A percentile compares a stretch with the other conserved stretches of the same genome.
These are phyloP conservation scores for Rotaria socialis DNA, from an alignment of 2,888 invertebrate species.

Conservation along the genomic window DNA sequence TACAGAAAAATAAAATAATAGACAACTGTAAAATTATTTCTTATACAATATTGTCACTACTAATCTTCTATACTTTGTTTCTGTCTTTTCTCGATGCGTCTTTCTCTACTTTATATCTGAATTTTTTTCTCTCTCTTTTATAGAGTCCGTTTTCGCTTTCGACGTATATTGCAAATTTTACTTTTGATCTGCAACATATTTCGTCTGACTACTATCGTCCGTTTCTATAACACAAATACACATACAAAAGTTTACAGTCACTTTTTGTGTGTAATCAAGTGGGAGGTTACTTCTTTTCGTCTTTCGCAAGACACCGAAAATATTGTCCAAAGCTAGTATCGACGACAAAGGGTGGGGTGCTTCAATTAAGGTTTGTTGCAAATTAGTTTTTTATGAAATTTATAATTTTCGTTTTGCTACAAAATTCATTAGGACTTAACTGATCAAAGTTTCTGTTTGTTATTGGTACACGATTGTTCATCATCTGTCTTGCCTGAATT, in stretches of 20 bases:
- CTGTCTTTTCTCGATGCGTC: not conserved
- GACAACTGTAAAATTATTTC: not conserved
- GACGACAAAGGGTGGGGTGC: constrained; percentile 7
- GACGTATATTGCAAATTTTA: too few species aligned
- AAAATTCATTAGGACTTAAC: not conserved
- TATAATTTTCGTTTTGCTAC: not conserved
- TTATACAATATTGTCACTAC: not conserved
- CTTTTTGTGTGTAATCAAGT: not conserved
- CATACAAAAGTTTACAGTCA: not conserved
- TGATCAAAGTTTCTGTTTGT: not conserved
- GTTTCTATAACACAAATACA: not conserved
- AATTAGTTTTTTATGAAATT: not conserved
- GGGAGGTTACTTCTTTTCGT: not conserved
- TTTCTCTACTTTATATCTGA: not conserved
- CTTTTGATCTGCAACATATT: too few species aligned
- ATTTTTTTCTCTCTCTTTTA: not conserved
- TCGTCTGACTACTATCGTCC: not conserved
- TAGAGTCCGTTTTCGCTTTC: not conserved
- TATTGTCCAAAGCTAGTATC: not conserved
- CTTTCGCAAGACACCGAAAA: not conserved
- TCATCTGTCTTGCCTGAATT: not conserved
- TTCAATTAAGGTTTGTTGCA: not conserved
- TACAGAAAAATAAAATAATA: not conserved
- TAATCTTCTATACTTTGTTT: not conserved
- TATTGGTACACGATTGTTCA: not conserved